Conservation (phyloP, 2,888 invertebrate genomes). For the Drosophila cognata region DNA sequence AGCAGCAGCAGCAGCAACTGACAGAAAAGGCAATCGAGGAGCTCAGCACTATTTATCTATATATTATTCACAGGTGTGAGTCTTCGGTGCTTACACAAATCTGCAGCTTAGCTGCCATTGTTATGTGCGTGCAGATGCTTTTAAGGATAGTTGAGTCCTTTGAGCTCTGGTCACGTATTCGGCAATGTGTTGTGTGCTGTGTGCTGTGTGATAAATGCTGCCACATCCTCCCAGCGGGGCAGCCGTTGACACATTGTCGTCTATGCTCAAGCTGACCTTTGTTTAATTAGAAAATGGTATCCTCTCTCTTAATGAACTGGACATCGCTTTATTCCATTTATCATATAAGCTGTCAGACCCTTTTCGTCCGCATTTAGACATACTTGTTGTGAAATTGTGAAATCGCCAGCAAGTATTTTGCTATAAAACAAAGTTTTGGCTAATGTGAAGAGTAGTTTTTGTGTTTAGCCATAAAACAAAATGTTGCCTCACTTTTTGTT, state of each 20-base stretch:
- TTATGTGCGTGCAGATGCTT: conserved; percentile 19
- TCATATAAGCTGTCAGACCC: conserved; percentile 20
- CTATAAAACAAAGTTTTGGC: neutral
- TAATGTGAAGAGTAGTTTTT: neutral
- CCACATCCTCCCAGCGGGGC: conserved; percentile 14
- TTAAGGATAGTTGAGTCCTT: conserved; percentile 46
- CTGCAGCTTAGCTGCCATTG: conserved; percentile 22
- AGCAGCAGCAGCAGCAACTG: conserved; percentile 23
- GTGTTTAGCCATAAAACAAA: neutral
- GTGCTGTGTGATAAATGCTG: conserved; percentile 58
- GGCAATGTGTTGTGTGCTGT: neutral
- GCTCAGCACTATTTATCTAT: neutral
- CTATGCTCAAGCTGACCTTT: conserved; percentile 49
- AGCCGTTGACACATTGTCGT: conserved; percentile 64
- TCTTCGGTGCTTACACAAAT: conserved; percentile 26
- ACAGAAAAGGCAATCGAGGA: neutral
- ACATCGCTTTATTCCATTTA: conserved; percentile 17
- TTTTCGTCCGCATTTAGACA: conserved; percentile 18
- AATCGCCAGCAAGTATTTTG: conserved; percentile 1
- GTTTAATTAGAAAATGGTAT: conserved; percentile 58
- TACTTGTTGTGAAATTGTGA: conserved; percentile 7
- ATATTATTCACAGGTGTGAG: conserved; percentile 48
- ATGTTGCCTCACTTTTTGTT: neutral
- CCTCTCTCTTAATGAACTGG: conserved; percentile 42
- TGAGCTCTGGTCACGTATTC: conserved; percentile 59